These are phyloP conservation scores for Bombus impatiens DNA, from an alignment of 1,140 invertebrate genomes.

Conservation along the genomic window DNA sequence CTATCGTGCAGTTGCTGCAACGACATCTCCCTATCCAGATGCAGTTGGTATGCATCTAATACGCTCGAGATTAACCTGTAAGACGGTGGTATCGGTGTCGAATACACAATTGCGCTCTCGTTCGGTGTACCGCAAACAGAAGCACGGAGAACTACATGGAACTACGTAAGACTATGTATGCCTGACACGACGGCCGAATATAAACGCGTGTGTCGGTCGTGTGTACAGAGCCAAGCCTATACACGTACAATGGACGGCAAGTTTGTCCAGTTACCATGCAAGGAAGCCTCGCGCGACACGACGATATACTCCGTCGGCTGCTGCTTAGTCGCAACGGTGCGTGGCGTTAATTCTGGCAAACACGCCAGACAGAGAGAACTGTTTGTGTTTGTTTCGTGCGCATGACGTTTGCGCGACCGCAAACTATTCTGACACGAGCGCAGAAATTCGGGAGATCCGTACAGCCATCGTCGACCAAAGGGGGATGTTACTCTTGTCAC, in stretches of 20 bases:
- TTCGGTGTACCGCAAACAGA: background rate
- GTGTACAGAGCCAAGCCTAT: background rate
- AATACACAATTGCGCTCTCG: constrained; percentile 34
- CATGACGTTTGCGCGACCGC: constrained; percentile 51
- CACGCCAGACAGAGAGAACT: constrained; percentile 51
- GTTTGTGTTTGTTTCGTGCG: constrained; percentile 55
- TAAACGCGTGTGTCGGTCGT: constrained; percentile 21
- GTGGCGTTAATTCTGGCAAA: constrained; percentile 62
- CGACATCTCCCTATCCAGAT: background rate
- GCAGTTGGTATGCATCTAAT: background rate
- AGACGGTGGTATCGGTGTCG: constrained; percentile 12
- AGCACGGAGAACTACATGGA: background rate
- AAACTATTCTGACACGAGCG: constrained; percentile 32
- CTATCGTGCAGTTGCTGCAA: too few relatives aligned
- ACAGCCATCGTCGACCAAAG: background rate
- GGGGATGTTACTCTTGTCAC: background rate
- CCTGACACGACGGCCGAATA: constrained; percentile 29
- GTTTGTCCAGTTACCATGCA: constrained; percentile 49
- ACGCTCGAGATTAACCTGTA: constrained; percentile 23
- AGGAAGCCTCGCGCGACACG: constrained; percentile 37
- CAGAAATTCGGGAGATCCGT: constrained; percentile 18
- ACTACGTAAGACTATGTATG: background rate
- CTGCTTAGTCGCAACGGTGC: constrained; percentile 35
- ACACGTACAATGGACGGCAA: constrained; percentile 38
- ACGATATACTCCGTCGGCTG: constrained; percentile 36